These are phyloP conservation scores for Glyptemys insculpta DNA, from an alignment of 2,797 vertebrate genomes.

Conservation along the genomic window DNA sequence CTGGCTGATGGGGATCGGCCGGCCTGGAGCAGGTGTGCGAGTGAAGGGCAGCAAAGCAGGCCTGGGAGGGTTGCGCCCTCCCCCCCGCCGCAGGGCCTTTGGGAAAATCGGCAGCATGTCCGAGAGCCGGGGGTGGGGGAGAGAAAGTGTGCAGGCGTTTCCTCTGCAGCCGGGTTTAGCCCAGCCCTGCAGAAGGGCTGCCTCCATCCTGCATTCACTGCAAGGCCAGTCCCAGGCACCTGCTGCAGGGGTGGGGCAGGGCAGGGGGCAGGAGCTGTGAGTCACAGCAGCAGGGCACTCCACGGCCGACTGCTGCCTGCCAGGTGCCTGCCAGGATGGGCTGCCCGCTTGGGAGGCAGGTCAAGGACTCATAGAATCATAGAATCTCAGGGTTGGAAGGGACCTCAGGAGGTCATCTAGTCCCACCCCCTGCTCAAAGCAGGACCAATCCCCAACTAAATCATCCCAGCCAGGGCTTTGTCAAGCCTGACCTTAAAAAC, in stretches of 20 bases:
- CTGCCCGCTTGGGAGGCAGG: no score
- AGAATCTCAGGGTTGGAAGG: no score
- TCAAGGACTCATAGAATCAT: no score
- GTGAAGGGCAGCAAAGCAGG: neutral
- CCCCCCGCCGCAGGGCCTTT: neutral
- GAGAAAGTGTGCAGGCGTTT: neutral
- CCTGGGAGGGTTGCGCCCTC: neutral
- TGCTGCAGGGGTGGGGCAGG: neutral
- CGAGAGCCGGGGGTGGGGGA: neutral
- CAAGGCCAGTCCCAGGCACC: slow-evolving; percentile 3
- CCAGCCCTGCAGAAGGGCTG: neutral
- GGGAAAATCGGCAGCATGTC: neutral
- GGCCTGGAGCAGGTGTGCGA: neutral
- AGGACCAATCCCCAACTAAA: no score
- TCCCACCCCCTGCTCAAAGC: no score
- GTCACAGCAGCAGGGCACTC: neutral
- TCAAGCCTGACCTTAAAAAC: no score
- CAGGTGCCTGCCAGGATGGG: no score
- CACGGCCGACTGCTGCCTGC: neutral
- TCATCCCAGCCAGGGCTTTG: no score
- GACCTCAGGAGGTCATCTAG: no score
- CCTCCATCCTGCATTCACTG: no score
- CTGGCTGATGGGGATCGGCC: neutral
- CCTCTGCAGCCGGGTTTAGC: neutral
- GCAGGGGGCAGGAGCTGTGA: neutral